Evolutionary conservation across 2,113 vertebrate genomes (phyloP), one percentile per base, ranked within the genome.

Genomic region (Mustela lutreola): DNA sequence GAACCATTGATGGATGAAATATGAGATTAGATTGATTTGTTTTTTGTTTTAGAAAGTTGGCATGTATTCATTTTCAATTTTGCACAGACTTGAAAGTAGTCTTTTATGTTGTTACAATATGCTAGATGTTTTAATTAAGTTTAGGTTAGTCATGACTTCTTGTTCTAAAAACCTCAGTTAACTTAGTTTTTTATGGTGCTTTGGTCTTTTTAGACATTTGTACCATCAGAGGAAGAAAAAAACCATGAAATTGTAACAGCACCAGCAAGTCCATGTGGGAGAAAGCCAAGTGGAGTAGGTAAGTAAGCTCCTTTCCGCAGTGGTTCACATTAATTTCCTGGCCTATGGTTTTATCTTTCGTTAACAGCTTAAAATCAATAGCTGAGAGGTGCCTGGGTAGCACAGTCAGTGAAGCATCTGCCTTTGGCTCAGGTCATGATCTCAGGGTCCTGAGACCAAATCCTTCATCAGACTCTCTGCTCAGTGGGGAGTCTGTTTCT

Each of bases 171-270:
- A 39, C 26, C 71, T 33, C 50, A 48, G 18, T 60, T 84, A 87
- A 73, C 56, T 96, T 67, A 33, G 14, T 14, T 50, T 95, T 79
- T 83, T 94, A 73, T 81, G 91, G 26, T 85, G 14, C 42, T 94
- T 94, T 97, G 96, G 8, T 88, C 33, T 95, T 91, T 96, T 78
- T 89, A 98, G 98, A 89, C 53, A 75, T 60, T 33, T 80, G 67
- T 95, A 33, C 79, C 50, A 63, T 93, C 97, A 36, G 84, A 79
- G 24, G 85, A 95, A 45, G 89, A 93, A 75, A 94, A 78, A 83
- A 86, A 33, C 9, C 85, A 8, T 18, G 93, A 56, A 28, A 26
- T 63, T 36, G 12, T 28, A 48, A 65, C 36, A 24, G 22, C 28
- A 5, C 48, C 80, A 28, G 92, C 42, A 91, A 95, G 48, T 70